Conservation (phyloP, 2,113 vertebrate species). For the Bagarius yarrelli region DNA sequence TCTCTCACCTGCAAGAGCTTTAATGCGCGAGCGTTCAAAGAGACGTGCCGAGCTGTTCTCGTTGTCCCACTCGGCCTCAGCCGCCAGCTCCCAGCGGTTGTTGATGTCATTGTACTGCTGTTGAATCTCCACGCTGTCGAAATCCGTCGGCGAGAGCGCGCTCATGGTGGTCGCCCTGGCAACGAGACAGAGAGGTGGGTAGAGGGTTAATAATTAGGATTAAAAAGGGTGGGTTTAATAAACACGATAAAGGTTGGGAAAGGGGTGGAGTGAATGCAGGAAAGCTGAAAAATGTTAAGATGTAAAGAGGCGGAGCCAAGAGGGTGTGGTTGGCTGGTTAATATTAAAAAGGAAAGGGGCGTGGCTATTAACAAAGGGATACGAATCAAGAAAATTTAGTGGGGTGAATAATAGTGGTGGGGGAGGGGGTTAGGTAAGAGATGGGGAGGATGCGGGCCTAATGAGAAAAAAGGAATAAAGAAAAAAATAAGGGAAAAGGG, state of each 20-base stretch:
- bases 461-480: too few relatives aligned
- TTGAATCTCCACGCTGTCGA: constrained; percentile 92
- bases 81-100: constrained; percentile 90
- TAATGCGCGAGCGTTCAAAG: constrained; percentile 90
- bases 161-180: constrained; percentile 75
- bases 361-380: not conserved
- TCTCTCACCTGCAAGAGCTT: constrained; percentile 84
- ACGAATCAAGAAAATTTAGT: not conserved
- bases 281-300: too few relatives aligned
- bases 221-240: not conserved
- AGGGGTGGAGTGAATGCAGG: too few relatives aligned
- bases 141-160: constrained; percentile 88
- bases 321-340: too few relatives aligned
- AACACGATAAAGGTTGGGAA: too few relatives aligned
- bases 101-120: constrained; percentile 95
- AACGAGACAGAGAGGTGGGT: not conserved
- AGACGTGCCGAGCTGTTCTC: constrained; percentile 92
- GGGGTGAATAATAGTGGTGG: not conserved
- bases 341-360: not conserved
- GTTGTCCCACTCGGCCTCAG: constrained; percentile 89
- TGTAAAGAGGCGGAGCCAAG: too few relatives aligned
- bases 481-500: too few relatives aligned
- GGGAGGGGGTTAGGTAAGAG: not conserved
- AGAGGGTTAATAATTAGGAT: not conserved
- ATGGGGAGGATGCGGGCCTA: too few relatives aligned